These are phyloP conservation scores for Linnaemya tessellans DNA, from an alignment of 2,888 invertebrate genomes.

Conservation along the genomic window DNA sequence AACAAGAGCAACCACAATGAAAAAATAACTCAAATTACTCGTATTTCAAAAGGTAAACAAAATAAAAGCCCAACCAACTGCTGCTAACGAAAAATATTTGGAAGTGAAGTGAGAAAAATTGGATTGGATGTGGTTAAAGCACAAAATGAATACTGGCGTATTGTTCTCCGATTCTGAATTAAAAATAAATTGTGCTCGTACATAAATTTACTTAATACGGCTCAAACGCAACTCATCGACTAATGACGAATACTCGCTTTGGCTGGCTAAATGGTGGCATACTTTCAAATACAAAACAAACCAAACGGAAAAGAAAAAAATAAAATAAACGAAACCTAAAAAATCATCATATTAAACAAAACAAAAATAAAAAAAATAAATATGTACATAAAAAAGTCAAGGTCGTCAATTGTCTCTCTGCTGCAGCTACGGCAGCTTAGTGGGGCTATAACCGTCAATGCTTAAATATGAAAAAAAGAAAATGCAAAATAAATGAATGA, in stretches of 20 bases:
- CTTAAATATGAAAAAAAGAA: slow-evolving; percentile 69
- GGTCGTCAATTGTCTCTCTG: slow-evolving; percentile 79
- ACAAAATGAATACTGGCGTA: neutral
- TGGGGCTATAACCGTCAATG: slow-evolving; percentile 64
- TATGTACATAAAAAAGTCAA: slow-evolving; percentile 75
- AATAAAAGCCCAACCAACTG: neutral
- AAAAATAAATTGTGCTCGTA: slow-evolving; percentile 24
- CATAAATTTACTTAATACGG: slow-evolving; percentile 54
- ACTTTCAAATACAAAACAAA: slow-evolving; percentile 61
- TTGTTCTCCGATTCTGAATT: slow-evolving; percentile 30
- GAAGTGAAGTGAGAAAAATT: slow-evolving; percentile 13
- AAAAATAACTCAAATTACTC: neutral
- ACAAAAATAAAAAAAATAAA: slow-evolving; percentile 66
- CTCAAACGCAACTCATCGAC: slow-evolving; percentile 76
- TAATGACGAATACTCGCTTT: slow-evolving; percentile 78
- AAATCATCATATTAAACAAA: slow-evolving; percentile 62
- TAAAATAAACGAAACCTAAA: slow-evolving; percentile 52
- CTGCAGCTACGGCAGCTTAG: slow-evolving; percentile 61
- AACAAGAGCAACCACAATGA: slow-evolving; percentile 29
- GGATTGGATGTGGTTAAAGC: slow-evolving; percentile 1
- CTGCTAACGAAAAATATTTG: slow-evolving; percentile 68
- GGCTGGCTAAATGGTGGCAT: slow-evolving; percentile 53
- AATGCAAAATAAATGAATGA: slow-evolving; percentile 79
- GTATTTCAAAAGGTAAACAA: slow-evolving; percentile 27
- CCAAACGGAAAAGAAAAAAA: slow-evolving; percentile 30